Evolutionary conservation across 2,888 invertebrate species (phyloP).

Genomic region (Coelopa pilipes): DNA sequence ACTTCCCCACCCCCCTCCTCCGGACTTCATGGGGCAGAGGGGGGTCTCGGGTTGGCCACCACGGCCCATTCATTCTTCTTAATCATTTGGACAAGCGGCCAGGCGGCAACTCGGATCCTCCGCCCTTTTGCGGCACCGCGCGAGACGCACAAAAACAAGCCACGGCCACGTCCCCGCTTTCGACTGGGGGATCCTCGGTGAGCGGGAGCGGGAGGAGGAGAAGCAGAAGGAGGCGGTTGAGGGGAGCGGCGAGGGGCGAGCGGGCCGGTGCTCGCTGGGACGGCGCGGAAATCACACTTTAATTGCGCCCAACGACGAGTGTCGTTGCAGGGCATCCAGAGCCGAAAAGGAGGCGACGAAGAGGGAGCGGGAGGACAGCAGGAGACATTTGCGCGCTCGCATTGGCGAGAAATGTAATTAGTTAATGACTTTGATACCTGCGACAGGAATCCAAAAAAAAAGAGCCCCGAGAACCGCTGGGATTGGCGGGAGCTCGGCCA

Average conservation of each 20-base stretch:
- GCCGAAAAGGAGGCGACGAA: not conserved
- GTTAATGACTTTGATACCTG: slow-evolving; percentile 37
- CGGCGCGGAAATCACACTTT: slow-evolving; percentile 26
- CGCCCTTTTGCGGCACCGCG: slow-evolving; percentile 20
- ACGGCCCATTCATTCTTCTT: slow-evolving; percentile 30
- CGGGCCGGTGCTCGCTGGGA: no score
- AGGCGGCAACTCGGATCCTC: slow-evolving; percentile 3
- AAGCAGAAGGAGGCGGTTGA: not conserved
- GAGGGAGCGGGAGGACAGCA: not conserved
- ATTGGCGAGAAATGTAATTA: slow-evolving; percentile 38
- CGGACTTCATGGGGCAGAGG: no score
- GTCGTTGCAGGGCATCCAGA: no score
- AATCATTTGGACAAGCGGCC: slow-evolving; percentile 34
- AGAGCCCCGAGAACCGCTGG: no score
- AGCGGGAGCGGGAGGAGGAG: no score
- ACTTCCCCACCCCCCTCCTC: not conserved
- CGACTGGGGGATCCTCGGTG: no score
- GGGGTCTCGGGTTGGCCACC: not conserved
- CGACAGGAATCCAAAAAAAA: slow-evolving; percentile 28
- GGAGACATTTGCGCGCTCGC: slow-evolving; percentile 30
- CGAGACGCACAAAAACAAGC: slow-evolving; percentile 5
- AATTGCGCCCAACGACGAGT: slow-evolving; percentile 20
- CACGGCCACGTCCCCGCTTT: not conserved
- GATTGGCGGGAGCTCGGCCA: no score
- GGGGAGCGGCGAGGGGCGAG: not conserved